Evolutionary conservation across 1,140 invertebrate genomes (phyloP).

Genomic region (Drosophila melanica): DNA sequence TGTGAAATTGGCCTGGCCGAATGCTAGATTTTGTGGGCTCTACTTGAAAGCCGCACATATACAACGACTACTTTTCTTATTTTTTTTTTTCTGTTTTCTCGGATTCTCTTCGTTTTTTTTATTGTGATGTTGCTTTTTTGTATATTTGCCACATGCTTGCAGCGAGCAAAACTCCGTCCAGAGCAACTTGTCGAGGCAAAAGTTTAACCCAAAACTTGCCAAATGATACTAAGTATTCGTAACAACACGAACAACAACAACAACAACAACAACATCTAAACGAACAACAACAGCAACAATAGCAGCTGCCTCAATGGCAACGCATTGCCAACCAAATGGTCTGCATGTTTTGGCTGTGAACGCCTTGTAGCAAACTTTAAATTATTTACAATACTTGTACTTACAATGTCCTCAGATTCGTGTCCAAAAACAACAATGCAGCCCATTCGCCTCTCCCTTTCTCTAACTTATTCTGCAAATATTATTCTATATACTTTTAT

Average conservation of each 20-base stretch:
- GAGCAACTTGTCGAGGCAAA: conserved; percentile 45
- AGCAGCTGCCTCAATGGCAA: conserved; percentile 39
- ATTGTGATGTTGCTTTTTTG: conserved; percentile 9
- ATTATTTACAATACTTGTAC: conserved; percentile 67
- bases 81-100: neutral
- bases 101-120: conserved; percentile 1
- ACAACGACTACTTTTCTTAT: conserved; percentile 1
- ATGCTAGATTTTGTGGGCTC: conserved; percentile 1
- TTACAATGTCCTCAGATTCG: conserved; percentile 50
- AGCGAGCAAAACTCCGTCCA: conserved; percentile 15
- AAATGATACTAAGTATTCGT: conserved; percentile 63
- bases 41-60: conserved; percentile 15
- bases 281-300: conserved; percentile 49
- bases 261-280: conserved; percentile 34
- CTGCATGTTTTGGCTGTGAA: conserved; percentile 55
- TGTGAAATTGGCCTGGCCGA: conserved; percentile 25
- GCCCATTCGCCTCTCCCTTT: neutral
- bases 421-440: conserved; percentile 37
- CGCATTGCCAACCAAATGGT: conserved; percentile 60
- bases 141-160: conserved; percentile 31
- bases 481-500: conserved; percentile 23
- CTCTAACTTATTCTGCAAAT: conserved; percentile 11
- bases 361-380: conserved; percentile 64
- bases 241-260: conserved; percentile 31
- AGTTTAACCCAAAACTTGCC: conserved; percentile 48